A percentile compares a stretch with the other conserved stretches of the same genome.
Conservation (phyloP, 2,797 vertebrate species). For the Onychomys leucogaster region DNA sequence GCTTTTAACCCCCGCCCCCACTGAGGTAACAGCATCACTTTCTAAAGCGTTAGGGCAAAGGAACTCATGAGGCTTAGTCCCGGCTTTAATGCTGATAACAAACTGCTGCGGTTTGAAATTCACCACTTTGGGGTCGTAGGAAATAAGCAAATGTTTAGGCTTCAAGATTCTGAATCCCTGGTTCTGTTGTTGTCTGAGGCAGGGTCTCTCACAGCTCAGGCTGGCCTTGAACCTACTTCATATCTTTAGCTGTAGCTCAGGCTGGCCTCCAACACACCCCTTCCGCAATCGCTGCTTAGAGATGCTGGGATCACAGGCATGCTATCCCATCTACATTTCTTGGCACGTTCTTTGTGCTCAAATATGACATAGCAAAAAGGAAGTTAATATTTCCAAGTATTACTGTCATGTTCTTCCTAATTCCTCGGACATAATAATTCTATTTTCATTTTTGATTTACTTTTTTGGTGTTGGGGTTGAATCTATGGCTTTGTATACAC, state of each 20-base stretch:
- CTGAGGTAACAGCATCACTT: background rate
- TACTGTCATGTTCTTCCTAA: background rate
- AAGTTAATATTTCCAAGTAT: background rate
- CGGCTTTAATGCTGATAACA: background rate
- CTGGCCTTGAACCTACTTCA: background rate
- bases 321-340: background rate
- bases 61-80: background rate
- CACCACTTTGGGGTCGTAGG: background rate
- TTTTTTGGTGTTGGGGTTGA: background rate
- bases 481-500: background rate
- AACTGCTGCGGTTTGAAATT: background rate
- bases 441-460: background rate
- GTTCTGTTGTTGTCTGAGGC: background rate
- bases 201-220: background rate
- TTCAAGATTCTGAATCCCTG: background rate
- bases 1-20: background rate
- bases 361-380: conserved; percentile 5
- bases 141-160: conserved; percentile 14
- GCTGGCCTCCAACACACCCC: background rate
- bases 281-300: background rate
- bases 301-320: background rate
- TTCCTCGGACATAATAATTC: background rate
- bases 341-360: conserved; percentile 37
- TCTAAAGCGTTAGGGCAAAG: background rate
- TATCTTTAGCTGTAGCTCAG: background rate